Base-by-base conservation (phyloP, 2,888 invertebrate species). In the Melolontha melolontha region DNA sequence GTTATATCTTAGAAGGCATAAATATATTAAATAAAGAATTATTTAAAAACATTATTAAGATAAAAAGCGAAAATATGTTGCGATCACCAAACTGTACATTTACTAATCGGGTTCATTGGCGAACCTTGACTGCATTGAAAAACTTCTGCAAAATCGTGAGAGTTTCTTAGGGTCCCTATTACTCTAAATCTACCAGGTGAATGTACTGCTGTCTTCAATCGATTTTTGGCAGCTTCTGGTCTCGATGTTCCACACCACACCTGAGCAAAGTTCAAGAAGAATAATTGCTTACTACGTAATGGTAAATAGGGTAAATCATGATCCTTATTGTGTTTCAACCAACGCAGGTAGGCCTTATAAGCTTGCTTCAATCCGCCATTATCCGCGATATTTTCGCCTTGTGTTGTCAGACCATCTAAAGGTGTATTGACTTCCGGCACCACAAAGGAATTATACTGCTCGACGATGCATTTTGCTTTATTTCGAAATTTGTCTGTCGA, bases 361-460 rank as follows among this genome's bases (percentile, higher is more conserved):
- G 97, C 93, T 82, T 97, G 95, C 78, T 97, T 95, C 63, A 98
- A 88, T 0, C 97, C 97, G 0, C 97, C 97, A 79, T 97, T 97
- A 80, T 98, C 98, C 0, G 97, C 97, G 77, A 98, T 97, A 79
- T 98, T 97, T 83, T 97, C 97, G 1, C 94, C 94, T 85, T 90
- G 83, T 0, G 97, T 97, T 76, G 90, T 91, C 65, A 90, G 85
- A 0, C 94, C 93, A 75, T 94, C 91, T 6, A 94, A 85, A 22
- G 89, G 86, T 82, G 92, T 89, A 72, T 90, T 89, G 55, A 95
- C 91, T 78, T 94, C 94, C 0, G 91, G 89, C 1, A 97, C 90
- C 0, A 90, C 87, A 77, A 95, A 97, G 73, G 89, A 90, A 66
- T 91, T 90, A 76, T 96, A 96, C 79, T 96, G 97, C 72, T 96